Evolutionary conservation across 2,797 vertebrate genomes (phyloP), one percentile per base, ranked within the genome.

Genomic region (Furcifer pardalis): DNA sequence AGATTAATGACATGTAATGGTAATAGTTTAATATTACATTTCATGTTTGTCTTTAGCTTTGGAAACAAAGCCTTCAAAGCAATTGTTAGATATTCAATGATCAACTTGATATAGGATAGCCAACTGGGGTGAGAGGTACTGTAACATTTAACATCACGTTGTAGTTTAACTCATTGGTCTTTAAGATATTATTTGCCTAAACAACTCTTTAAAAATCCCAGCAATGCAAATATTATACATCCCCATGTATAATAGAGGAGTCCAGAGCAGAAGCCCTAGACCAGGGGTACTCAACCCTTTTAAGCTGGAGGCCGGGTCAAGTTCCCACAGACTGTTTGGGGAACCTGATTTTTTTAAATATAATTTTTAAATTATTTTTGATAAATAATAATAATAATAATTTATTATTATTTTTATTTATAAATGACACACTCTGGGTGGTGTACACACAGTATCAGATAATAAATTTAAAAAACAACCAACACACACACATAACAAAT

Each of bases 51-150:
- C 75, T 65, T 32, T 84, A 73, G 66, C 52, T 72, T 88, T 65
- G 30, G 63, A 87, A 91, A 79, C 44, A 68, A 7, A 59, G 60
- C 65, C 73, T 90, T 85, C 74, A 88, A 86, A 89, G 80, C 7
- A 49, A 85, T 71, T 85, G 85, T 80, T 83, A 80, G 81, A 74
- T 87, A 82, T 74, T 63, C 83, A 66, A 42, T 44, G 84, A 83
- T 60, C 40, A 72, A 69, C 71, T 46, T 84, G 88, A 88, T 89
- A 92, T 7, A 88, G 66, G 69, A 40, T 49, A 32, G 62, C 15
- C 27, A 44, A 65, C 59, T 42, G 27, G 42, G 40, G 23, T 4
- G 37, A 42, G 15, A 27, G 21, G 13, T 12, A 21, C 62, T 52
- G 30, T n/a, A 32, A 19, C 46, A 62, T 19, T 72, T 63, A 37